Percentiles rank a stretch among this genome's conserved stretches.
phyloP scores from a whole-genome alignment of 2,888 invertebrate species.

The Hecatera dysodea region DNA sequence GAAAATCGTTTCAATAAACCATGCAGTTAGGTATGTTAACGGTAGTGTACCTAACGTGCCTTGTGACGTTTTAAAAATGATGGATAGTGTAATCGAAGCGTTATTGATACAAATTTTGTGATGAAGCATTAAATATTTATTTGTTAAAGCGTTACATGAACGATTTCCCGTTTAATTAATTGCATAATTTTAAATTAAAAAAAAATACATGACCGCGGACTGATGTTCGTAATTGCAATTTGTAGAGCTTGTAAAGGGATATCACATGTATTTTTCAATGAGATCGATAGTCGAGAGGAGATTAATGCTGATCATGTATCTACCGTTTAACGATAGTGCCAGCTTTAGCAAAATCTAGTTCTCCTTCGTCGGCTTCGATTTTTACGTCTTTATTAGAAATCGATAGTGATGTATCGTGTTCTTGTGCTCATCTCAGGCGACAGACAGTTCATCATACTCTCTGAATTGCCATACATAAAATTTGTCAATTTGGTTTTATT shows the following conservation, averaged over 20 bases:
- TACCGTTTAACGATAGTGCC: conserved; percentile 5
- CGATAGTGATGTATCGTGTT: conserved; percentile 26
- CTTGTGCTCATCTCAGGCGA: conserved; percentile 13
- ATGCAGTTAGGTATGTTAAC: conserved; percentile 27
- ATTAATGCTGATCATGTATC: conserved; percentile 12
- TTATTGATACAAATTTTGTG: conserved; percentile 50
- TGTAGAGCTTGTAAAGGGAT: conserved; percentile 14
- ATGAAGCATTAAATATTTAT: conserved; percentile 48
- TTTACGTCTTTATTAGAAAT: conserved; percentile 27
- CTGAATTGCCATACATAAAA: neutral
- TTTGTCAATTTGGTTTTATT: neutral
- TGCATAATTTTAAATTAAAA: conserved; percentile 50
- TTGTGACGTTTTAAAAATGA: conserved; percentile 32
- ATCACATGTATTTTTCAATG: conserved; percentile 16
- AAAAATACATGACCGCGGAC: conserved; percentile 28
- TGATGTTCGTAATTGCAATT: conserved; percentile 39
- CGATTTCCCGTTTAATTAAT: conserved; percentile 40
- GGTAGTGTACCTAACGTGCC: neutral
- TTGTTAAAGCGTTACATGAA: conserved; percentile 33
- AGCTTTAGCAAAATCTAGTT: neutral
- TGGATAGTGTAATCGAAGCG: conserved; percentile 41
- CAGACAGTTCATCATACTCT: neutral
- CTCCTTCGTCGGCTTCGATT: neutral
- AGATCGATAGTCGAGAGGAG: neutral
- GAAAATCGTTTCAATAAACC: conserved; percentile 19